These are phyloP conservation scores for Apodemus sylvaticus DNA, from an alignment of 2,113 vertebrate species.

Conservation along the genomic window DNA sequence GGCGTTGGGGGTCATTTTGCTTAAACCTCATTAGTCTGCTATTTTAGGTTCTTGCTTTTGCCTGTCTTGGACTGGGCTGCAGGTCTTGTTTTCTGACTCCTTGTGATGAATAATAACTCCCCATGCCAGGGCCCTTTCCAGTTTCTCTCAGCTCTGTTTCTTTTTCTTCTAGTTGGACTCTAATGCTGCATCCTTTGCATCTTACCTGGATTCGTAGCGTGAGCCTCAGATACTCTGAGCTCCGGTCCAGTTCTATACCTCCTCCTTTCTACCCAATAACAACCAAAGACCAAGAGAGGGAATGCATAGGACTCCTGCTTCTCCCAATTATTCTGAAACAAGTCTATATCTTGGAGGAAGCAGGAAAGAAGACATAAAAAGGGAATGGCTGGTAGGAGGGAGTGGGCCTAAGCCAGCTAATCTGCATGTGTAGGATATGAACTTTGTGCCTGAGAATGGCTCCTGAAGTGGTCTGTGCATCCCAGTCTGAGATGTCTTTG, in stretches of 20 bases:
- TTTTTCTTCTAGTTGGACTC: neutral
- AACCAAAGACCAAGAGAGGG: neutral
- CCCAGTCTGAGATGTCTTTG: neutral
- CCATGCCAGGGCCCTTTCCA: constrained; percentile 20
- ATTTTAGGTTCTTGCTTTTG: constrained; percentile 24
- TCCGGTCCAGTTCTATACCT: neutral
- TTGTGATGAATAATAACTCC: constrained; percentile 37
- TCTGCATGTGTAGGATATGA: neutral
- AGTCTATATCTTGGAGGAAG: neutral
- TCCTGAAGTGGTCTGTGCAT: neutral
- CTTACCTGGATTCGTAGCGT: neutral
- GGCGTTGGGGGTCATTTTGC: neutral
- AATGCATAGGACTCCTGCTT: neutral
- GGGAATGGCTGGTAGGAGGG: neutral
- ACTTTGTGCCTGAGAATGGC: neutral
- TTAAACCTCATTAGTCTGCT: neutral
- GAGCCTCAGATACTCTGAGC: neutral
- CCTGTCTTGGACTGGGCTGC: neutral
- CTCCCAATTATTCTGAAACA: neutral
- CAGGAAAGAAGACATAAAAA: neutral
- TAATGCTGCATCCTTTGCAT: neutral
- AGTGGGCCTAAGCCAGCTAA: neutral
- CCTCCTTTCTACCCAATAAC: neutral
- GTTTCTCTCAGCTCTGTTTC: neutral
- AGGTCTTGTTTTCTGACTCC: constrained; percentile 19